Conservation (phyloP, 2,888 invertebrate species). For the Philonicus albiceps region DNA sequence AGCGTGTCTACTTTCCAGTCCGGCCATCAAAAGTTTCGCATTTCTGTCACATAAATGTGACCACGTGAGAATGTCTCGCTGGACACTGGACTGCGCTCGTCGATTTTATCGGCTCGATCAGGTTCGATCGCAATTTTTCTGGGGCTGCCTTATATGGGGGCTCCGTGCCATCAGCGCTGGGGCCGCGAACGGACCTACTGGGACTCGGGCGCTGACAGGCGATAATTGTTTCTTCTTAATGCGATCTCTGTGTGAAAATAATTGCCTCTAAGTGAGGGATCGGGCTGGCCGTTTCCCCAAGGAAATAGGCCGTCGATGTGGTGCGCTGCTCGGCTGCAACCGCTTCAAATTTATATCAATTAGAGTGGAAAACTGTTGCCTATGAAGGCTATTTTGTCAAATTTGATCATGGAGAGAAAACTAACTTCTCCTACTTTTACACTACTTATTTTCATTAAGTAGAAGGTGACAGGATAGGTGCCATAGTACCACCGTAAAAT, state of each 20-base stretch:
- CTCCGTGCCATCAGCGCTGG: constrained; percentile 4
- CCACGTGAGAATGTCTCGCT: constrained; percentile 39
- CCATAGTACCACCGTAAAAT: neutral
- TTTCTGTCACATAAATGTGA: constrained; percentile 40
- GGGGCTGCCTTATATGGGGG: constrained; percentile 37
- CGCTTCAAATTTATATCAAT: constrained; percentile 10
- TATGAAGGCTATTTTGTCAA: constrained; percentile 36
- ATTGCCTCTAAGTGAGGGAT: constrained; percentile 30
- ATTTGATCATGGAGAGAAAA: neutral
- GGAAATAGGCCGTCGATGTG: neutral
- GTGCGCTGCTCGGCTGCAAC: neutral
- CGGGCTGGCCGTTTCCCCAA: neutral
- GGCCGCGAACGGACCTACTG: constrained; percentile 9
- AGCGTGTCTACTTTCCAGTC: constrained; percentile 1
- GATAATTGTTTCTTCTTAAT: constrained; percentile 45
- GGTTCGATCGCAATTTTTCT: constrained; percentile 37
- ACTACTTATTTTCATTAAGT: neutral
- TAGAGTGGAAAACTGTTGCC: constrained; percentile 28
- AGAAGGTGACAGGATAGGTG: neutral
- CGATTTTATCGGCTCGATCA: constrained; percentile 37
- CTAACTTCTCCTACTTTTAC: neutral
- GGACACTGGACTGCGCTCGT: neutral
- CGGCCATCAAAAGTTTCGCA: constrained; percentile 42
- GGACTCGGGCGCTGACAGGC: constrained; percentile 40
- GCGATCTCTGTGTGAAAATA: constrained; percentile 42